Base-by-base conservation (phyloP, 2,888 invertebrate species). In the Conus canariensis region DNA sequence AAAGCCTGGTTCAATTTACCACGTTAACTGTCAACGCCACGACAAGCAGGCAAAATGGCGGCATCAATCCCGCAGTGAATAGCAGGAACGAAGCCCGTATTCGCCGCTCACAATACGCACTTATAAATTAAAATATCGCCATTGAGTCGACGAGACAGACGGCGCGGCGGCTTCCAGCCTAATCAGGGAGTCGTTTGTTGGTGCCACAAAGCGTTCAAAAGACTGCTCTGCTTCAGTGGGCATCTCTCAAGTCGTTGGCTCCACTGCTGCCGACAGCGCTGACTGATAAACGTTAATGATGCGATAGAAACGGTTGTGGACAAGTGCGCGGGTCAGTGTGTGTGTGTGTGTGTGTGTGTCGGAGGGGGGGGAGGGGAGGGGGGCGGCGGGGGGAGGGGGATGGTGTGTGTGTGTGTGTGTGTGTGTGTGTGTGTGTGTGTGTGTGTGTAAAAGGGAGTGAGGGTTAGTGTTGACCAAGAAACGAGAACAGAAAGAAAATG, bases 91-190 rank as follows among this genome's bases (percentile, higher is more conserved):
- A 89, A 59, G 67, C 89, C 22, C n/a, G 58, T 85, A 89, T 82
- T 80, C 80, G 30, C 56, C 67, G 56, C 56, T 6, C 22, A 89
- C 89, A 89, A 89, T 85, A 58, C 85, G 67, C 60, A 83, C 89
- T 83, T 64, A 60, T 60, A 85, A 89, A 89, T 89, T 89, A 89
- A 89, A 89, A 83, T 89, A 60, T 83, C 89, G 80, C 89, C 70
- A 85, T 89, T 89, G 56, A 85, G 70, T 80, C 12, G 56, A 10
- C 22, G 64, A 67, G 59, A 45, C 67, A 59, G 19, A 5, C 70
- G 58, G 56, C 10, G 77, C 1, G 19, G 77, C 6, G n/a, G 45
- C 12, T 45, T 59, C 22, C 8, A 60, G 56, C 82, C 83, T 89
- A 89, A 89, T 89, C 89, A 89, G 58, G 56, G 60, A n/a, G 56